Base-by-base conservation (phyloP, 2,113 vertebrate genomes). In the Cyprinodon variegatus region DNA sequence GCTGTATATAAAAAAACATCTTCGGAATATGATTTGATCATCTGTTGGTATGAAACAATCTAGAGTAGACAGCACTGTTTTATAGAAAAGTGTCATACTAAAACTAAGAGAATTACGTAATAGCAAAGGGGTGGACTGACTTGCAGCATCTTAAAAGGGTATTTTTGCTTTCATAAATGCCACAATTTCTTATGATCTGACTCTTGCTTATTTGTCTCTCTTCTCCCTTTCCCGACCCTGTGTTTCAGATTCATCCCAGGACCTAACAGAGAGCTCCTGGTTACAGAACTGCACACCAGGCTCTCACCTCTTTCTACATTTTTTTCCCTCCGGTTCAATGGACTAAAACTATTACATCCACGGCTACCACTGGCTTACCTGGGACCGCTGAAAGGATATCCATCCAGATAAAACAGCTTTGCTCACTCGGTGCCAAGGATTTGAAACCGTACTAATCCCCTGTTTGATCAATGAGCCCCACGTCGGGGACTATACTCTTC, bases 181-280 rank as follows among this genome's bases (percentile, higher is more conserved):
- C 88, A 72, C 79, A 75, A 74, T 83, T 87, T 81, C 83, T 86
- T 57, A 0, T 73, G 88, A 85, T 90, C 45, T 90, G 85, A 86
- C 93, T 83, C 82, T 82, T 46, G 65, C 72, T 73, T 80, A 80
- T 83, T 93, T 89, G 72, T 90, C 83, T 82, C 70, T 80, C 82
- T 68, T 82, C 66, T 76, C 50, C 0, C 71, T 78, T 0, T 66
- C 79, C 83, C 91, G 10, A 7, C 50, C 90, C 83, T 93, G 89
- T 91, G 50, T 95, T 96, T 86, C 95, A 99, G 98, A 99, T 99
- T 95, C 96, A 99, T 92, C 97, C 97, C 20, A 96, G 97, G 95
- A 97, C 97, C 95, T 99, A 99, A 97, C 93, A 91, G 93, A 93
- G 91, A 10, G 10, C 81, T 87, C 46, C 86, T 77, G 20, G 89